Percentiles rank a stretch among this genome's conserved stretches.
phyloP scores from a whole-genome alignment of 30 jellyfish, hydroid and myxozoan species.

The Chrysaora quinquecirrha region DNA sequence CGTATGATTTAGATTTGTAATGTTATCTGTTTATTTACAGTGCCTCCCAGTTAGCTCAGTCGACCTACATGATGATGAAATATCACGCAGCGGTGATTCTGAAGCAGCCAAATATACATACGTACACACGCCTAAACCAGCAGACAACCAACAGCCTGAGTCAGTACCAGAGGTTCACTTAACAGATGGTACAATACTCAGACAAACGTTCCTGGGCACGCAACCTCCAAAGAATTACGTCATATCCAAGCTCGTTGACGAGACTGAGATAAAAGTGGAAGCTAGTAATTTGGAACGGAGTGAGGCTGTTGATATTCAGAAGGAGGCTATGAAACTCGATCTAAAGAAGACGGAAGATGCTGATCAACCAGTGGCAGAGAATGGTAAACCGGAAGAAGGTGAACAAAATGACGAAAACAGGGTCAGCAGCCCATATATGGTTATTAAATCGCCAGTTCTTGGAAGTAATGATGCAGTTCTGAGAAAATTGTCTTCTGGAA shows the following conservation, averaged over 20 bases:
- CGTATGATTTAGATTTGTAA: too few relatives aligned
- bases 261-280: not conserved
- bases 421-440: conserved; percentile 71
- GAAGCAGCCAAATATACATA: conserved; percentile 22
- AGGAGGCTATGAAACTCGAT: conserved; percentile 11
- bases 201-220: conserved; percentile 85
- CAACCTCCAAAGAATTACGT: conserved; percentile 63
- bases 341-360: conserved; percentile 6
- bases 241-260: conserved; percentile 19
- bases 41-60: not conserved
- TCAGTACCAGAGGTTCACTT: conserved; percentile 82
- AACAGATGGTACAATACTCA: conserved; percentile 74
- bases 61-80: not conserved
- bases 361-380: not conserved
- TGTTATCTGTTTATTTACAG: too few relatives aligned
- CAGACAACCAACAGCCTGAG: conserved; percentile 8
- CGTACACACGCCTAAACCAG: conserved; percentile 20
- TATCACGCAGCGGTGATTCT: not conserved
- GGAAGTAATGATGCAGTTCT: not conserved
- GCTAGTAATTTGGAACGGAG: not conserved
- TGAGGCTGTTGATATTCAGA: not conserved
- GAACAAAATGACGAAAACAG: not conserved
- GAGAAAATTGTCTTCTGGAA: not conserved
- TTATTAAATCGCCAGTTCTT: conserved; percentile 22
- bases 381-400: not conserved